Evolutionary conservation across 64 coral and sea anemone genomes (phyloP).

Genomic region (Porites australiensis): DNA sequence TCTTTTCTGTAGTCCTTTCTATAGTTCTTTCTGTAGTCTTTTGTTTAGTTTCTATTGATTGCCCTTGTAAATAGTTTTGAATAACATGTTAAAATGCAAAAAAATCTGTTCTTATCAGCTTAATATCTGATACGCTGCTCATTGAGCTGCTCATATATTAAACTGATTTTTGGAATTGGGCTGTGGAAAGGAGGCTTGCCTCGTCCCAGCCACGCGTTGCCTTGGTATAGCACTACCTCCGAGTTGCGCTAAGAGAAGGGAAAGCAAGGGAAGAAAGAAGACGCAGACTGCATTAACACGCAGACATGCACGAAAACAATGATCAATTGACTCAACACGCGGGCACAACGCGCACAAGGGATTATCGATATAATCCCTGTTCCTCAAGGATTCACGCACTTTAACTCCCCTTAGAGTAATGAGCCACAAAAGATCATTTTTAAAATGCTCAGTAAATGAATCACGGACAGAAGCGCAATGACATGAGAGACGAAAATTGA

Average conservation of each 20-base stretch:
- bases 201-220: background rate
- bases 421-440: background rate
- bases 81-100: no score
- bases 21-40: no score
- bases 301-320: no score
- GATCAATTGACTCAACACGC: background rate
- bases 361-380: background rate
- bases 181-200: constrained; percentile 2
- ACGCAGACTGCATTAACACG: no score
- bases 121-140: constrained; percentile 10
- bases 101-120: constrained; percentile 20
- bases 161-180: background rate
- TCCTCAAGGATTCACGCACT: background rate
- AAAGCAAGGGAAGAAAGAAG: no score
- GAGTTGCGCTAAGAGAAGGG: no score
- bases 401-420: background rate
- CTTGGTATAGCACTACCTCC: background rate
- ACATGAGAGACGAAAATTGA: background rate
- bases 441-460: background rate
- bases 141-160: background rate
- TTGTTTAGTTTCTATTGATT: no score
- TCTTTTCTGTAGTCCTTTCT: no score
- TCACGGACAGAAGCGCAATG: background rate
- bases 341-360: background rate
- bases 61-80: no score